Conservation (phyloP, 2,113 vertebrate species). For the Corvus moneduloides region DNA sequence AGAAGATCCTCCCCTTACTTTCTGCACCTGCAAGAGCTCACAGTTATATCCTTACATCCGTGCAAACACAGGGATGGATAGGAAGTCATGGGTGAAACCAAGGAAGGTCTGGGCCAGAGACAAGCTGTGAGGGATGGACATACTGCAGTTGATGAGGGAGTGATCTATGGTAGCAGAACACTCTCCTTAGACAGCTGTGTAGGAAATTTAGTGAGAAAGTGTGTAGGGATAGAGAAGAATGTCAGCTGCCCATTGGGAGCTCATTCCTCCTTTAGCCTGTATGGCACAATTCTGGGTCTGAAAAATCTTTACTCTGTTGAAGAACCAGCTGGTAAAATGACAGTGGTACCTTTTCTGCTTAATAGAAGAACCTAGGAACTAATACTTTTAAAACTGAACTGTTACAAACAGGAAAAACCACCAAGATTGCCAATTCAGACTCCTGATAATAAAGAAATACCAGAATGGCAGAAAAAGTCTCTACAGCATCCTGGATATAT, state of each 20-base stretch:
- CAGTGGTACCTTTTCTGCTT: not conserved
- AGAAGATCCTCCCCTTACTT: not conserved
- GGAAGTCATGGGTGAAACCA: not conserved
- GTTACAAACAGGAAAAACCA: not conserved
- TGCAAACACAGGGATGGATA: not conserved
- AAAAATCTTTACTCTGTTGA: not conserved
- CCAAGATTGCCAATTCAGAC: not conserved
- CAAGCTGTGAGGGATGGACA: not conserved
- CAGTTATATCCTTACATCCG: not conserved
- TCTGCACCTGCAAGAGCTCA: not conserved
- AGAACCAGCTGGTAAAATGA: not conserved
- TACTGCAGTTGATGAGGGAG: not conserved
- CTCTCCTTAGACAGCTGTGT: fast-evolving
- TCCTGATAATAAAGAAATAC: not conserved
- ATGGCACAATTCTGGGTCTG: not conserved
- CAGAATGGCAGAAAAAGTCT: not conserved
- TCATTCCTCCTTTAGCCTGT: not conserved
- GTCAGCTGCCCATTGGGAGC: not conserved
- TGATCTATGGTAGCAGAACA: not conserved
- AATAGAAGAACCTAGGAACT: not conserved
- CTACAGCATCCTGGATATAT: not conserved
- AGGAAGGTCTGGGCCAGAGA: not conserved
- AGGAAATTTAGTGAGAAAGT: not conserved
- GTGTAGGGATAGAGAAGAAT: not conserved
- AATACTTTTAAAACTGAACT: not conserved